Evolutionary conservation across 2,888 invertebrate species (phyloP), one percentile per base, ranked within the genome.

Genomic region (Eristalinus sepulchralis): DNA sequence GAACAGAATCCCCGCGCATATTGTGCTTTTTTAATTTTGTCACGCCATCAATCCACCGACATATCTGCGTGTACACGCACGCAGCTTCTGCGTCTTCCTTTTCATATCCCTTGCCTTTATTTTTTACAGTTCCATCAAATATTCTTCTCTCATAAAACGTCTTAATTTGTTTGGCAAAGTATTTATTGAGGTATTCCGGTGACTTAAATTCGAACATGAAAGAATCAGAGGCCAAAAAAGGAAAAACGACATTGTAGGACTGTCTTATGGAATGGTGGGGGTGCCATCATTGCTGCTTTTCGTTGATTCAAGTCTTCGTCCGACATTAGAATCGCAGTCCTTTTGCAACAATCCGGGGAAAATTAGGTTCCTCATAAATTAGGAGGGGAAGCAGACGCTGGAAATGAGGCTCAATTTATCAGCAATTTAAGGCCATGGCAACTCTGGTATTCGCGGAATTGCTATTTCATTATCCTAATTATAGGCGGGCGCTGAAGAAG

Each of bases 381-480:
- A 24, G 5, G 24, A 2, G 57, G 57, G 5, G 57, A 57, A 57
- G 13, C 24, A 11, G 24, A 24, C 57, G 24, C 57, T 24, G 24
- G 24, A 24, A 57, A 24, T 13, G 57, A 57, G 57, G 57, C 57
- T 57, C 57, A 57, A 57, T 57, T 57, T 57, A 57, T 57, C 57
- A 24, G 24, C 57, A 22, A 57, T 57, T 57, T 57, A n/a, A 24
- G 24, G 22, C 24, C 24, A 57, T 57, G 57, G 57, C 57, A 57
- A 57, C 57, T 57, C 11, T 27, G 57, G 57, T 57, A 57, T 57
- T 24, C 24, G 22, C 13, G 57, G 24, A 57, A 57, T 57, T 57
- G 57, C 57, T 57, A 57, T 57, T 57, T 57, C 57, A 57, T 57
- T 57, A 57, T 57, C 57, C 57, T 57, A 57, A 57, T 57, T 57